Evolutionary conservation across 2,888 invertebrate species (phyloP).

Genomic region (Mystacides longicornis): DNA sequence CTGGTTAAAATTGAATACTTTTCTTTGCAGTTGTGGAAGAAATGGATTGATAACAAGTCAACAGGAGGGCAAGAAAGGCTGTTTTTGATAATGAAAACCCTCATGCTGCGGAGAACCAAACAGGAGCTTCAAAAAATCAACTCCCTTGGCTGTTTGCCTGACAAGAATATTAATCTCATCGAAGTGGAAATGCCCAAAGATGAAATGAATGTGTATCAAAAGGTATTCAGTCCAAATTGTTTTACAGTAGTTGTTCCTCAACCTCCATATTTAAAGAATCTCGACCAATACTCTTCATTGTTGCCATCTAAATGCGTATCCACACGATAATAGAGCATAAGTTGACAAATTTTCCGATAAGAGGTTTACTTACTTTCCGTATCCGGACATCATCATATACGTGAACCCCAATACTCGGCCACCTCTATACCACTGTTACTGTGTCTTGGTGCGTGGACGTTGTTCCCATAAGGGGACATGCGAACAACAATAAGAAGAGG

Average conservation of each 20-base stretch:
- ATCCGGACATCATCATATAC: too few species aligned
- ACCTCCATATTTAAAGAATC: too few species aligned
- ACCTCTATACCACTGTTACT: too few species aligned
- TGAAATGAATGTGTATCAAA: constrained; percentile 73
- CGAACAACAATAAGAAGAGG: too few species aligned
- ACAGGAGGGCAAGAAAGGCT: constrained; percentile 72
- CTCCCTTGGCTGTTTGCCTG: constrained; percentile 54
- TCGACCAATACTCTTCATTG: not conserved
- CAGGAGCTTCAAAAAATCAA: constrained; percentile 62
- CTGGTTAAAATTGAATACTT: not conserved
- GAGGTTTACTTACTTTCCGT: too few species aligned
- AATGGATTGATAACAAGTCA: constrained; percentile 82
- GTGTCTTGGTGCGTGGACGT: too few species aligned
- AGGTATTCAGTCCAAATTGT: too few species aligned
- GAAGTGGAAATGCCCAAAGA: constrained; percentile 58
- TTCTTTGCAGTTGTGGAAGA: constrained; percentile 69
- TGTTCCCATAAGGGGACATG: too few species aligned
- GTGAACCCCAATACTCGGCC: too few species aligned
- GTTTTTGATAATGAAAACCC: constrained; percentile 73
- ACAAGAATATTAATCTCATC: constrained; percentile 48
- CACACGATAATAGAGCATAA: too few species aligned
- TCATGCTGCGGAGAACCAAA: constrained; percentile 87
- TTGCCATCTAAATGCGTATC: not conserved
- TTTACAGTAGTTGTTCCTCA: too few species aligned
- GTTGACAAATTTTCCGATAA: too few species aligned